These are phyloP conservation scores for Pogonomyrmex californicus DNA, from an alignment of 1,140 invertebrate species.

Conservation along the genomic window DNA sequence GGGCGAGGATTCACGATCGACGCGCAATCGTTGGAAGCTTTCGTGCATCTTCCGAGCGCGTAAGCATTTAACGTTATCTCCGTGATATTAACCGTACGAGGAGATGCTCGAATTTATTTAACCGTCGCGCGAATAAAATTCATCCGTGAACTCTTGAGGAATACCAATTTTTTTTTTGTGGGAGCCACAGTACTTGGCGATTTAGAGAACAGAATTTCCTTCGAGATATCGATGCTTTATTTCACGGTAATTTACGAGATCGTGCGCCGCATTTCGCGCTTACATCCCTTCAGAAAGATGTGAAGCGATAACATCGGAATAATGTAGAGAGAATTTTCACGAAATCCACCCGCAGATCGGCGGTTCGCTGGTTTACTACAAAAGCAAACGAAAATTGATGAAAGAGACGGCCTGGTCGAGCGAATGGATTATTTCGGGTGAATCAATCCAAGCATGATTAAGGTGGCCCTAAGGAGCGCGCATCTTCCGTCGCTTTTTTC, in stretches of 20 bases:
- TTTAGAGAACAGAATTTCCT: not conserved
- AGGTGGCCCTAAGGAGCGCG: conserved; percentile 52
- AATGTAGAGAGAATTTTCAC: conserved; percentile 8
- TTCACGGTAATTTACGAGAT: conserved; percentile 15
- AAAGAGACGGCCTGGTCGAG: conserved; percentile 66
- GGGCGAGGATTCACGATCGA: conserved; percentile 56
- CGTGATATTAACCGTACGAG: conserved; percentile 3
- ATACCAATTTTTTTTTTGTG: not conserved
- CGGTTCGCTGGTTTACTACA: conserved; percentile 59
- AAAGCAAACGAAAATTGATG: conserved; percentile 71
- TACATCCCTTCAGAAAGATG: not conserved
- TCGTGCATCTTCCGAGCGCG: conserved; percentile 13
- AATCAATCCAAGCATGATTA: conserved; percentile 79
- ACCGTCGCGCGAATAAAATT: not conserved
- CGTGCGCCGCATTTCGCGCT: not conserved
- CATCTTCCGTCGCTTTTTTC: conserved; percentile 68
- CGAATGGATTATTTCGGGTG: conserved; percentile 34
- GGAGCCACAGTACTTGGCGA: not conserved
- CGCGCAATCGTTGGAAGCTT: conserved; percentile 27
- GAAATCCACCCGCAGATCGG: conserved; percentile 13
- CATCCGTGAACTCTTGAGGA: not conserved
- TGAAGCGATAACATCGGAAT: conserved; percentile 11
- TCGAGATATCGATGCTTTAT: not conserved
- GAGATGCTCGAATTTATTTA: not conserved
- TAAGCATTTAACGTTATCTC: conserved; percentile 23